A percentile compares a stretch with the other conserved stretches of the same genome.
Evolutionary conservation across 1,140 invertebrate species (phyloP).

Genomic region (Scaptomyza hsui): DNA sequence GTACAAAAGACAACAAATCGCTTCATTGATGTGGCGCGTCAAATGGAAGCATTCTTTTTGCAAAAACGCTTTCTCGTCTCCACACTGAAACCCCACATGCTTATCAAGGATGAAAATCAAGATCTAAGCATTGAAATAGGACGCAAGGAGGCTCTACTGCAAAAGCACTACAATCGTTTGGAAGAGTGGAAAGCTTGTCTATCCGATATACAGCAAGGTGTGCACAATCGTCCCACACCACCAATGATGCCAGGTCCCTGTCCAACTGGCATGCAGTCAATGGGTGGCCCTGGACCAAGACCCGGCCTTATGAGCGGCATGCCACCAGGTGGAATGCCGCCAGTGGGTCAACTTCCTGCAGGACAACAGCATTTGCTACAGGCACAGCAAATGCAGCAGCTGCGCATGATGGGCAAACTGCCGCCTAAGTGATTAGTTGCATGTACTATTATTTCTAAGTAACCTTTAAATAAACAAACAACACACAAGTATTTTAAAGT

Average conservation of each 20-base stretch:
- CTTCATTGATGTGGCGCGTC: slow-evolving; percentile 94
- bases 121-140: slow-evolving; percentile 92
- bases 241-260: slow-evolving; percentile 55
- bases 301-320: slow-evolving; percentile 66
- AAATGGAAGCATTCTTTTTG: slow-evolving; percentile 97
- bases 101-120: slow-evolving; percentile 95
- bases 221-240: slow-evolving; percentile 63
- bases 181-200: slow-evolving; percentile 94
- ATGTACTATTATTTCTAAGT: slow-evolving; percentile 27
- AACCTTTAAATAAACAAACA: slow-evolving; percentile 16
- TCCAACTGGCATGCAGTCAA: slow-evolving; percentile 49
- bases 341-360: slow-evolving; percentile 71
- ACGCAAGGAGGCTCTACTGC: slow-evolving; percentile 94
- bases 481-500: too few relatives aligned
- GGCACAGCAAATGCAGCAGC: slow-evolving; percentile 85
- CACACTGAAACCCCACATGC: slow-evolving; percentile 94
- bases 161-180: slow-evolving; percentile 95
- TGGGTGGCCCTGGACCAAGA: slow-evolving; percentile 56
- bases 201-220: slow-evolving; percentile 87
- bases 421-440: slow-evolving; percentile 61
- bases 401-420: slow-evolving; percentile 82
- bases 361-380: slow-evolving; percentile 82
- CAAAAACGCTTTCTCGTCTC: slow-evolving; percentile 96
- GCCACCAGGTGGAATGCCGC: slow-evolving; percentile 52
- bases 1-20: slow-evolving; percentile 93